Conservation (phyloP, 1,140 invertebrate genomes). For the Atta cephalotes region DNA sequence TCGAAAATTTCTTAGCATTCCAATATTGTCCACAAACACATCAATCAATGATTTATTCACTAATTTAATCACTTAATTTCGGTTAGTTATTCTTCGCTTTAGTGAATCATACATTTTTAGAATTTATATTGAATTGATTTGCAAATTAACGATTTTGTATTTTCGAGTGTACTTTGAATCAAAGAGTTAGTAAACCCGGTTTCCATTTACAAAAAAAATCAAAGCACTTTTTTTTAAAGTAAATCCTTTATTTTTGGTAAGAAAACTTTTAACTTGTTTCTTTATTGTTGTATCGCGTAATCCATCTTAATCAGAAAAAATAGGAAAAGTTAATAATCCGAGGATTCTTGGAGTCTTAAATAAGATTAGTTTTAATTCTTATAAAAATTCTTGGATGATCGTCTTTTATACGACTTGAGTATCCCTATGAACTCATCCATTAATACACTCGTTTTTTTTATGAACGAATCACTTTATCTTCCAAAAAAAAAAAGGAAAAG, state of each 20-base stretch:
- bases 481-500: not conserved
- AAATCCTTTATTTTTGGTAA: not conserved
- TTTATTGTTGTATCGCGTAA: not conserved
- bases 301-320: not conserved
- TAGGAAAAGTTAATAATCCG: not conserved
- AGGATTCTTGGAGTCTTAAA: not conserved
- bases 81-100: not conserved
- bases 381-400: not conserved
- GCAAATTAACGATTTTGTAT: not conserved
- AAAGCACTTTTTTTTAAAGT: not conserved
- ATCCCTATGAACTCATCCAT: not conserved
- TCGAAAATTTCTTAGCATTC: not conserved
- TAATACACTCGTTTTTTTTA: conserved; percentile 9
- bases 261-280: conserved; percentile 9
- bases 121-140: not conserved
- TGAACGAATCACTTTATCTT: not conserved
- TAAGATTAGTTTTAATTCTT: conserved; percentile 24
- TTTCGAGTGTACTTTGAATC: too few species aligned
- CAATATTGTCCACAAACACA: conserved; percentile 33
- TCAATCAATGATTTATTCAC: conserved; percentile 31
- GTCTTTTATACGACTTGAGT: not conserved
- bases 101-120: not conserved
- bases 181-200: not conserved
- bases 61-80: not conserved
- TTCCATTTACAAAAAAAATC: too few species aligned